Percentiles rank a stretch among this genome's conserved stretches.
Conservation (phyloP, 2,888 invertebrate species). For the Dryococelus australis region DNA sequence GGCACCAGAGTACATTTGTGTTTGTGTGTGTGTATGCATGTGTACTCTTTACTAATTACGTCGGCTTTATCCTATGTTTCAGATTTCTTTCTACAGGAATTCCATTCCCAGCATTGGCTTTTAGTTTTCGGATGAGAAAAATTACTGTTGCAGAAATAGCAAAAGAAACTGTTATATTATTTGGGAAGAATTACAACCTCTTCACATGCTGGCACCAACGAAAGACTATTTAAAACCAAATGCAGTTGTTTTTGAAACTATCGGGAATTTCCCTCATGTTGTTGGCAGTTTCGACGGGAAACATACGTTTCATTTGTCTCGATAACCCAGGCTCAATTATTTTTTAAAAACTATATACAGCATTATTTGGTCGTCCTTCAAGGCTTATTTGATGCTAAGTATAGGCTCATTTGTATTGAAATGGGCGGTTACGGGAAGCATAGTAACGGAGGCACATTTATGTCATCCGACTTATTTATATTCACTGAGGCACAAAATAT, state of each 20-base stretch:
- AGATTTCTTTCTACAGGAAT: not conserved
- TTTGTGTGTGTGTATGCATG: too few species aligned
- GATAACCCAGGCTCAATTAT: not conserved
- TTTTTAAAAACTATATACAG: not conserved
- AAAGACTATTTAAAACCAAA: not conserved
- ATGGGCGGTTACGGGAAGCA: not conserved
- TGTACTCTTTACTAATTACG: too few species aligned
- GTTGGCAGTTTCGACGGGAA: not conserved
- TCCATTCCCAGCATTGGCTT: not conserved
- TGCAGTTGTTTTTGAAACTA: not conserved
- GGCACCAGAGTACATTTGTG: too few species aligned
- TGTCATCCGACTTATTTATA: not conserved
- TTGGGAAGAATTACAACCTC: not conserved
- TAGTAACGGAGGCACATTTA: not conserved
- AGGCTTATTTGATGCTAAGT: conserved; percentile 26
- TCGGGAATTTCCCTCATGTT: not conserved
- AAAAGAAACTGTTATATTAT: not conserved
- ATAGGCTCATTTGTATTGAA: conserved; percentile 47
- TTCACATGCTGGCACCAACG: not conserved
- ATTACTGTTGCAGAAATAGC: not conserved
- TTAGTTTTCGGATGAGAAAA: not conserved
- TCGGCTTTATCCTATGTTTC: not conserved
- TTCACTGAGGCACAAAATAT: not conserved
- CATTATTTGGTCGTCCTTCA: not conserved
- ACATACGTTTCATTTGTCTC: not conserved